Conservation (phyloP, 2,113 vertebrate species). For the Neodon shergylaensis region DNA sequence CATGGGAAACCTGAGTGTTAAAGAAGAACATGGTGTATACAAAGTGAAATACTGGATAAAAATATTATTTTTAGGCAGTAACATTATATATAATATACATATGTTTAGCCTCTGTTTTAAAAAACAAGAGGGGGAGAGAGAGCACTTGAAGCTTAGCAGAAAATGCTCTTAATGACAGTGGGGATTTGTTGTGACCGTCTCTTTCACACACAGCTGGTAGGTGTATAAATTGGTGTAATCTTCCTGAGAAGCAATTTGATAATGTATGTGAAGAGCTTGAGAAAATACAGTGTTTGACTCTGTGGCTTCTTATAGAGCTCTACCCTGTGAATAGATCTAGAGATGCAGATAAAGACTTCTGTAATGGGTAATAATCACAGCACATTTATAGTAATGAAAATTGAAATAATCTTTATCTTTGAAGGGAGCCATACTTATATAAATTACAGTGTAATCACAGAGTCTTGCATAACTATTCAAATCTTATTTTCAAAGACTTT, state of each 20-base stretch:
- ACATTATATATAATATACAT: constrained; percentile 17
- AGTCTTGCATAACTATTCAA: background rate
- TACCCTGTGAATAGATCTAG: constrained; percentile 27
- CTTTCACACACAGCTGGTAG: constrained; percentile 58
- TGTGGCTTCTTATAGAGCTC: constrained; percentile 11
- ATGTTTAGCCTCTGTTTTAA: constrained; percentile 15
- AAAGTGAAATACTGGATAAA: background rate
- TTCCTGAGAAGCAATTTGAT: constrained; percentile 67
- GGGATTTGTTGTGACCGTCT: constrained; percentile 46
- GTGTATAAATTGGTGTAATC: constrained; percentile 67
- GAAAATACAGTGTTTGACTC: constrained; percentile 50
- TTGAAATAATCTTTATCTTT: constrained; percentile 54
- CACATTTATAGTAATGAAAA: constrained; percentile 62
- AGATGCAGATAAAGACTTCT: constrained; percentile 53
- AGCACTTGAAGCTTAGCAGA: constrained; percentile 42
- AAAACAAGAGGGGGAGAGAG: background rate
- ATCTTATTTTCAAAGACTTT: constrained; percentile 47
- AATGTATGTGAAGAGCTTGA: constrained; percentile 53
- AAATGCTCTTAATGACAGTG: constrained; percentile 55
- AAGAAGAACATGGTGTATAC: background rate
- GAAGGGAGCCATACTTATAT: constrained; percentile 54
- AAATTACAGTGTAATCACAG: constrained; percentile 54
- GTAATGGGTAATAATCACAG: constrained; percentile 58
- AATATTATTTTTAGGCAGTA: constrained; percentile 47
- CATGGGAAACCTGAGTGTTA: background rate